Base-by-base conservation (phyloP, 2,888 invertebrate genomes). In the Acanthoscelides obtectus region DNA sequence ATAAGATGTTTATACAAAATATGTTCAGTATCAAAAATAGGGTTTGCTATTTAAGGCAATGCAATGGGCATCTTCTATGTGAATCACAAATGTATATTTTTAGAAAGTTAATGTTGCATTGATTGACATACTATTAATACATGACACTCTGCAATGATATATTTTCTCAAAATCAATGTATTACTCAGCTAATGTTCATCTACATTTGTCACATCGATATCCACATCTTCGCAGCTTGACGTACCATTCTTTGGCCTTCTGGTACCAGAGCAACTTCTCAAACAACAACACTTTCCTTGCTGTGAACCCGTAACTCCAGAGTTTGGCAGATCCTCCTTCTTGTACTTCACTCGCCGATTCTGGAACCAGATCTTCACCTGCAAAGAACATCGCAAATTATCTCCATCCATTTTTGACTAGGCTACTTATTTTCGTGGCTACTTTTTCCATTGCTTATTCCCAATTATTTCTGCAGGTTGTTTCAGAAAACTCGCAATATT, bases 331-430 rank as follows among this genome's bases (percentile, higher is more conserved):
- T 93, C 93, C 77, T 96, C 96, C 81, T 97, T 97, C 88, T 97
- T 97, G 85, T 95, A 90, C 84, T 97, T 97, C 0, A 97, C 97
- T 1, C 97, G 89, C 5, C 97, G 90, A 84, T 97, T 97, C 84
- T 97, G 96, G 86, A 97, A 97, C 97, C 97, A 95, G 77, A 95
- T 95, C 84, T 95, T 97, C 75, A 97, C 97, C 45, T 45, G 45
- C 45, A 45, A n/a, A 45, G 45, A 45, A 45, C 1, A 45, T n/a
- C n/a, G n/a, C n/a, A n/a, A n/a, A n/a, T n/a, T n/a, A n/a, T n/a
- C n/a, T n/a, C n/a, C n/a, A n/a, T n/a, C n/a, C n/a, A n/a, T n/a
- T n/a, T n/a, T n/a, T n/a, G n/a, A n/a, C n/a, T n/a, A n/a, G n/a
- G n/a, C n/a, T n/a, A n/a, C n/a, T n/a, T n/a, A n/a, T n/a, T n/a